Evolutionary conservation across 1,140 invertebrate species (phyloP), one percentile per base, ranked within the genome.

Genomic region (Oncopodura yosiiana): DNA sequence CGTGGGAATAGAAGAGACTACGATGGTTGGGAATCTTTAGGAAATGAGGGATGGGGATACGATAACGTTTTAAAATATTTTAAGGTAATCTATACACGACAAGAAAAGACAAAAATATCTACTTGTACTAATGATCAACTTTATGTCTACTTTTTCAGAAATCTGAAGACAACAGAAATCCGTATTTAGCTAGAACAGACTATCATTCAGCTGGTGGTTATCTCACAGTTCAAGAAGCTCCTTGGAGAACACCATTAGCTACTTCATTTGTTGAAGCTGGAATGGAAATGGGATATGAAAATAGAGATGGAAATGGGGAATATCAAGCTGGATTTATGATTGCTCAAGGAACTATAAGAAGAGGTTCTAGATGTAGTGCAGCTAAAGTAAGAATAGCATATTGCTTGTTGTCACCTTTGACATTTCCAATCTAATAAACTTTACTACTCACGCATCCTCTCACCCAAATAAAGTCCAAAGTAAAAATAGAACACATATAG

Each of bases 1-100:
- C 75, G 94, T 24, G 94, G 94, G 0, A 94, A 97, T 67, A 82
- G 82, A 56, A 81, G 78, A 53, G 94, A 99, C 68, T 99, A 97
- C 68, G 88, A 98, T 65, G 74, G 77, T 4, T 99, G 95, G 94
- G 89, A 92, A 67, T 71, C 78, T 0, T 71, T 85, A 27, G 94
- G 94, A 0, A 95, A 94, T 63, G 78, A 79, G 0, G 91, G 90
- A 2, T 99, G 95, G 95, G 82, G 85, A 0, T 92, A 83, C 64
- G 79, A 84, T 41, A 83, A 90, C 29, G 82, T 84, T 0, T 69
- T 94, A 0, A 82, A 87, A 39, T 95, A 94, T 66, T 96, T 95
- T 70, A 87, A 89, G 65, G 61, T 60, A 54, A 55, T 66, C 65
- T 8, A 66, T 70, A 61, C 9, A 9, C 5, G 6, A n/a, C 18